These are phyloP conservation scores for Dryadula phaetusa DNA, from an alignment of 2,888 invertebrate genomes.

Conservation along the genomic window DNA sequence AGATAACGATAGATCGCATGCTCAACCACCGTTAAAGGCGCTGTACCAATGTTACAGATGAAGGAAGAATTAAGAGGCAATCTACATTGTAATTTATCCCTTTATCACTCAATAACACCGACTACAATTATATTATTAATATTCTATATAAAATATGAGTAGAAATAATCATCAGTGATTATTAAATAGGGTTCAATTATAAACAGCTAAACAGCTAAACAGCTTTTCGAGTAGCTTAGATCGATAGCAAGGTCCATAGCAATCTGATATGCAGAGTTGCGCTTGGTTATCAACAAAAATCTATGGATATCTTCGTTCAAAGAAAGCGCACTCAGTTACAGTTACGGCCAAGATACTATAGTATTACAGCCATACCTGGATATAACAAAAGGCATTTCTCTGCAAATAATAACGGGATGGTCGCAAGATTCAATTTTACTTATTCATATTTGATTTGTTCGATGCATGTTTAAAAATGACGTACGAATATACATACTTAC, in stretches of 20 bases:
- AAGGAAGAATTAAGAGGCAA: conserved; percentile 4
- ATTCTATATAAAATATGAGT: not conserved
- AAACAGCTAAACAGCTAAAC: not conserved
- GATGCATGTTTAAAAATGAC: not conserved
- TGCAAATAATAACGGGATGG: conserved; percentile 45
- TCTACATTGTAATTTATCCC: not conserved
- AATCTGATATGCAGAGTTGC: conserved; percentile 18
- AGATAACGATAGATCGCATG: conserved; percentile 5
- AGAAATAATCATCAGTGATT: not conserved
- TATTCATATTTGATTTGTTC: conserved; percentile 8
- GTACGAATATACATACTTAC: too few species aligned
- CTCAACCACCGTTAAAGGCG: not conserved
- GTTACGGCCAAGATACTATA: conserved; percentile 39
- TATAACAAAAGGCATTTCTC: conserved; percentile 43
- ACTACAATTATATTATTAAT: too few species aligned
- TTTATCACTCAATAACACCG: not conserved
- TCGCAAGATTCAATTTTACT: conserved; percentile 39
- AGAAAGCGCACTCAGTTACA: conserved; percentile 39
- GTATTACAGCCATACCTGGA: conserved; percentile 44
- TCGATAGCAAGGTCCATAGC: not conserved
- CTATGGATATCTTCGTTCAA: conserved; percentile 29
- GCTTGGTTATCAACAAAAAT: conserved; percentile 36
- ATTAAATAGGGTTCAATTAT: not conserved
- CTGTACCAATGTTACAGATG: not conserved
- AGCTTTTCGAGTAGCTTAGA: not conserved